Base-by-base conservation (phyloP, 2,888 invertebrate species). In the Rhabditoides inermis region DNA sequence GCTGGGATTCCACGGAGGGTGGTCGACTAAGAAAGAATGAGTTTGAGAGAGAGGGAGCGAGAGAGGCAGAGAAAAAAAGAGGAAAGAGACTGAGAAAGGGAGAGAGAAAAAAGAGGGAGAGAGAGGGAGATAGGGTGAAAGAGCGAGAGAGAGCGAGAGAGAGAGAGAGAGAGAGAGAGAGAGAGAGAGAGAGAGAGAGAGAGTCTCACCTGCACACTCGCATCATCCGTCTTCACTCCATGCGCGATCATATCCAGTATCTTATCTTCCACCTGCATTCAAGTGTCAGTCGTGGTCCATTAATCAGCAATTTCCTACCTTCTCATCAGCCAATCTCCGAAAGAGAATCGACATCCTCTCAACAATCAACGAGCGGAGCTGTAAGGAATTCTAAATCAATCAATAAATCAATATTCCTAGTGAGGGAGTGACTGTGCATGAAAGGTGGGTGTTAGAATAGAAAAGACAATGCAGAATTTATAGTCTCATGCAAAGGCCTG, bases 321-420 rank as follows among this genome's bases (percentile, higher is more conserved):
- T 52, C 26, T 72, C 72, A 56, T 73, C 73, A 27, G 61, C 63
- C 30, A 73, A 56, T 20, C 73, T 55, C 25, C 72, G 62, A 53
- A 74, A 71, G 26, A 73, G 63, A 6, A 63, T 58, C 6, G 67
- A 55, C 67, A 73, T 68, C 36, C 69, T 69, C 44, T 74, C 72
- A 48, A 73, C 53, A 18, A 73, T 49, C 45, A 66, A 61, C 3
- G 68, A 51, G 25, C 61, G 60, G 27, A 73, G 61, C 72, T 72
- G 55, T 41, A 72, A 63, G 15, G 30, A 32, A 22, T 25, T 30
- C 45, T 30, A 41, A 36, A 40, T n/a, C n/a, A n/a, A n/a, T n/a
- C n/a, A n/a, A n/a, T n/a, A n/a, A n/a, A n/a, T n/a, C n/a, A n/a
- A n/a, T n/a, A n/a, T n/a, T n/a, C n/a, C n/a, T n/a, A n/a, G n/a